These are phyloP conservation scores for Callitettix versicolor DNA, from an alignment of 1,140 invertebrate species.

Conservation along the genomic window DNA sequence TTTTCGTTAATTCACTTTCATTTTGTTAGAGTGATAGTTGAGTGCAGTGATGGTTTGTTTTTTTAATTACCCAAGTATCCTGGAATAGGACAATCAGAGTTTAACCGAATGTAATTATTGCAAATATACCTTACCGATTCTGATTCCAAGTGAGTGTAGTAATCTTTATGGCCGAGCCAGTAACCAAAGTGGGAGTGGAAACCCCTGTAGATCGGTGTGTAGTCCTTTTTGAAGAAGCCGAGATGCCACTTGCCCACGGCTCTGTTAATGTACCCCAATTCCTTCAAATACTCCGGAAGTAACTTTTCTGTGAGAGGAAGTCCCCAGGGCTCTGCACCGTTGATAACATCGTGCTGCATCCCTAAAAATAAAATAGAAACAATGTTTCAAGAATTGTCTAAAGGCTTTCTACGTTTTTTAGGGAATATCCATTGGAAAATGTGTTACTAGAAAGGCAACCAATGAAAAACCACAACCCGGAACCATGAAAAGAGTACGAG, in stretches of 20 bases:
- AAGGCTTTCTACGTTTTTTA: too few relatives aligned
- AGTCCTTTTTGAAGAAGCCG: slow-evolving; percentile 59
- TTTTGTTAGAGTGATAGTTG: too few relatives aligned
- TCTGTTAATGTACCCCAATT: slow-evolving; percentile 68
- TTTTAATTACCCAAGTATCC: too few relatives aligned
- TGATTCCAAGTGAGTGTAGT: slow-evolving; percentile 55
- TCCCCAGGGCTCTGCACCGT: slow-evolving; percentile 59
- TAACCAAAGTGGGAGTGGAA: slow-evolving; percentile 79
- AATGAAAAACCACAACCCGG: too few relatives aligned
- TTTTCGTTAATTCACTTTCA: too few relatives aligned
- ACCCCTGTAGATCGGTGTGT: slow-evolving; percentile 65
- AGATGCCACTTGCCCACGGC: slow-evolving; percentile 86
- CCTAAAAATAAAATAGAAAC: slow-evolving; percentile 43
- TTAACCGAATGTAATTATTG: too few relatives aligned
- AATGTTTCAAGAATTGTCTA: too few relatives aligned
- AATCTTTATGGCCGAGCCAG: slow-evolving; percentile 71
- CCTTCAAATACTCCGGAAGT: slow-evolving; percentile 63
- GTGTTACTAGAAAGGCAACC: too few relatives aligned
- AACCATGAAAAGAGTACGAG: too few relatives aligned
- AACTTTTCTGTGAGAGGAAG: slow-evolving; percentile 57
- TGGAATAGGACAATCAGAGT: too few relatives aligned
- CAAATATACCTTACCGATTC: slow-evolving; percentile 37
- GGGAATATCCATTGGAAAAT: too few relatives aligned
- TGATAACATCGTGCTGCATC: slow-evolving; percentile 67
- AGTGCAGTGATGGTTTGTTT: too few relatives aligned